phyloP scores from a whole-genome alignment of 2,113 vertebrate genomes.

The Lepus americanus region DNA sequence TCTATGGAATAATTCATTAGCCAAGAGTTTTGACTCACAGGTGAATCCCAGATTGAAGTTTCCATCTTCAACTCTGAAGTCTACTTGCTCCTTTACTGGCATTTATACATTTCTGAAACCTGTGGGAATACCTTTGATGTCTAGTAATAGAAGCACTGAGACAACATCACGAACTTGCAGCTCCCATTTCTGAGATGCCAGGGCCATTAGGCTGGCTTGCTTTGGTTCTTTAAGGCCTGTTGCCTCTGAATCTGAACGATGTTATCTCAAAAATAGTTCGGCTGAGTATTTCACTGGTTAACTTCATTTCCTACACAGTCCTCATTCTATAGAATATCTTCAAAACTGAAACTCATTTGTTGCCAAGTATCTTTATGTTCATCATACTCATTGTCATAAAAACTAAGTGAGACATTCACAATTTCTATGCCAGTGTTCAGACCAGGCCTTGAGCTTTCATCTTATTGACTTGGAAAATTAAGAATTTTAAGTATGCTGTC shows the following conservation, averaged over 20 bases:
- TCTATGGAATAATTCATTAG: conserved; percentile 87
- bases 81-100: conserved; percentile 77
- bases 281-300: neutral
- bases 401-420: neutral
- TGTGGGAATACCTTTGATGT: conserved; percentile 59
- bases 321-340: neutral
- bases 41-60: conserved; percentile 85
- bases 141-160: conserved; percentile 52
- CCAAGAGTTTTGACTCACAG: conserved; percentile 83
- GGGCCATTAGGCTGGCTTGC: conserved; percentile 59
- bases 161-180: neutral
- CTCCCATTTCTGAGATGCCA: conserved; percentile 42
- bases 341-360: neutral
- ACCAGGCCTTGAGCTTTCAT: neutral
- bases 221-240: conserved; percentile 46
- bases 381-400: neutral
- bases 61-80: conserved; percentile 82
- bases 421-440: conserved; percentile 12
- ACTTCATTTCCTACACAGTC: conserved; percentile 25
- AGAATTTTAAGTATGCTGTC: neutral
- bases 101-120: conserved; percentile 46
- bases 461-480: conserved; percentile 59
- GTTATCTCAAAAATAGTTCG: conserved; percentile 56
- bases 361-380: neutral
- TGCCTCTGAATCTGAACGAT: conserved; percentile 55